A percentile compares a stretch with the other conserved stretches of the same genome.
Evolutionary conservation across 2,888 invertebrate genomes (phyloP).

Genomic region (Pachymerium ferrugineum): DNA sequence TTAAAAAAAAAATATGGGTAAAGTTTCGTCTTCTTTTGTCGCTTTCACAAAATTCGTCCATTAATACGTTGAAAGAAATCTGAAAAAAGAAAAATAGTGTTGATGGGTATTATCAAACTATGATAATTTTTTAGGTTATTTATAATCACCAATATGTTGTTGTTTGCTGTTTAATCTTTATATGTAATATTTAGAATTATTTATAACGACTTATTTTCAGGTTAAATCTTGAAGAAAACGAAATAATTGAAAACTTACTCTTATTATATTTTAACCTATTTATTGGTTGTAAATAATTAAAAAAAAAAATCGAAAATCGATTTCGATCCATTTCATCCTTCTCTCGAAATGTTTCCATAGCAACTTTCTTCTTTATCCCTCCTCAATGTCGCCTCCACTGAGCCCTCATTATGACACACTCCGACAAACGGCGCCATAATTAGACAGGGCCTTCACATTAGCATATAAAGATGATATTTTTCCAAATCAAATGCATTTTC

Average conservation of each 20-base stretch:
- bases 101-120: too few species aligned
- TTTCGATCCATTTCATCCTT: neutral
- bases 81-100: too few species aligned
- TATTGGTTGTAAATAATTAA: neutral
- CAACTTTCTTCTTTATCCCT: neutral
- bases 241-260: neutral
- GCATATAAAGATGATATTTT: neutral
- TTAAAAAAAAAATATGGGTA: too few species aligned
- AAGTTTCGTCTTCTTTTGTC: too few species aligned
- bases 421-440: neutral
- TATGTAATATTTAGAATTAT: too few species aligned
- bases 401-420: neutral
- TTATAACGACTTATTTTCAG: too few species aligned
- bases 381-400: neutral
- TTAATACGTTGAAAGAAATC: too few species aligned
- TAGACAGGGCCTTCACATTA: neutral
- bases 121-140: neutral
- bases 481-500: neutral
- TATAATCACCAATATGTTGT: neutral
- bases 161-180: neutral
- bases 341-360: neutral
- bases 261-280: neutral
- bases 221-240: too few species aligned
- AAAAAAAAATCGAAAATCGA: constrained; percentile 23
- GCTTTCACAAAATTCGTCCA: too few species aligned